Percentiles rank a stretch among this genome's conserved stretches.
These are phyloP conservation scores for Calyptomena viridis DNA, from an alignment of 2,113 vertebrate genomes.

Conservation along the genomic window DNA sequence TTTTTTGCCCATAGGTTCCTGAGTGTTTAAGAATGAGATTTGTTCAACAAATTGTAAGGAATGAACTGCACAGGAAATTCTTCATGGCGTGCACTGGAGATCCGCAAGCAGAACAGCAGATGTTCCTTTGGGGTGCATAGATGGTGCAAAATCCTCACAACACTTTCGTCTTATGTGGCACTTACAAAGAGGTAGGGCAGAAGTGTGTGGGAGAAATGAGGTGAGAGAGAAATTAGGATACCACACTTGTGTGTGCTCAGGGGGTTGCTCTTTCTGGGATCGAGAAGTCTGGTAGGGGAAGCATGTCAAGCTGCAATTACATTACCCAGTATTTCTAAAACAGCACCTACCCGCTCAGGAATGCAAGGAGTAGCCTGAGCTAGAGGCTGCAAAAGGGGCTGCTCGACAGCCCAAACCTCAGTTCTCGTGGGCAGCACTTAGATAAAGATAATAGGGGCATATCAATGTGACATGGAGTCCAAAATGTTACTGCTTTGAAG, in stretches of 20 bases:
- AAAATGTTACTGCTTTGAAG: not conserved
- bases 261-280: not conserved
- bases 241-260: not conserved
- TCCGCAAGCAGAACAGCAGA: not conserved
- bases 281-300: not conserved
- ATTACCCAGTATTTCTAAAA: not conserved
- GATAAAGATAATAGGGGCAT: not conserved
- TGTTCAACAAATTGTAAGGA: not conserved
- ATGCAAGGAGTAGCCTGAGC: not conserved
- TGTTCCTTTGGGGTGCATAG: not conserved
- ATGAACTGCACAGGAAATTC: not conserved
- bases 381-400: not conserved
- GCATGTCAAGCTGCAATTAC: not conserved
- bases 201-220: not conserved
- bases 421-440: not conserved
- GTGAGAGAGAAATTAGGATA: not conserved
- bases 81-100: not conserved
- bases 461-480: rapidly evolving
- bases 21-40: not conserved
- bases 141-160: not conserved
- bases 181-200: not conserved
- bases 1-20: not conserved
- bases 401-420: not conserved
- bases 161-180: not conserved
- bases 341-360: not conserved